A percentile compares a stretch with the other conserved stretches of the same genome.
phyloP scores from a whole-genome alignment of 1,140 invertebrate genomes.

The Lordiphosa clarofinis region DNA sequence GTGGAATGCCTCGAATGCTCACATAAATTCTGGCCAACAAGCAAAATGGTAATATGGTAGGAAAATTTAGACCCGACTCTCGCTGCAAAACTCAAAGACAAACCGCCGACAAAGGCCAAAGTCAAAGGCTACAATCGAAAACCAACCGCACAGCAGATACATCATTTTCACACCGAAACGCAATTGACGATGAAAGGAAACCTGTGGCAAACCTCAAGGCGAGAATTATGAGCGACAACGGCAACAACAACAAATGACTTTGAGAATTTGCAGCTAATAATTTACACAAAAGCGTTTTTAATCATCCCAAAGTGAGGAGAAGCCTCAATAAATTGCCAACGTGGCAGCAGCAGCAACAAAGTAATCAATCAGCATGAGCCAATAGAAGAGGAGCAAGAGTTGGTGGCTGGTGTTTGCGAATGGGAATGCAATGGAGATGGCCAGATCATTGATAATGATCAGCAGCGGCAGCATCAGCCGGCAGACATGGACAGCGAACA shows the following conservation, averaged over 20 bases:
- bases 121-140: conserved; percentile 29
- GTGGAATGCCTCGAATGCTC: conserved; percentile 31
- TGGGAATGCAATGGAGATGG: conserved; percentile 51
- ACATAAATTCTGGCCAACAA: conserved; percentile 68
- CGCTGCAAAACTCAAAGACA: conserved; percentile 36
- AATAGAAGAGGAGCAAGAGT: conserved; percentile 23
- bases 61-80: conserved; percentile 58
- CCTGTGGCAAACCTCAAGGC: conserved; percentile 63
- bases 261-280: conserved; percentile 76
- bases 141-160: conserved; percentile 69
- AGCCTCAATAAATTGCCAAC: conserved; percentile 27
- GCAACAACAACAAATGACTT: conserved; percentile 66
- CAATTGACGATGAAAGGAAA: conserved; percentile 54
- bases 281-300: conserved; percentile 77
- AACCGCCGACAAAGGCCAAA: conserved; percentile 41
- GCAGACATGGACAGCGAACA: conserved; percentile 6
- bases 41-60: conserved; percentile 72
- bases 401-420: conserved; percentile 28
- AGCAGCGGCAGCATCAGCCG: conserved; percentile 25
- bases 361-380: conserved; percentile 69
- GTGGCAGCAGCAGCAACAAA: conserved; percentile 32
- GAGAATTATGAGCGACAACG: conserved; percentile 69
- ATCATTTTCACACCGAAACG: conserved; percentile 76
- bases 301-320: conserved; percentile 49
- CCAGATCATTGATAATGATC: conserved; percentile 76